phyloP scores from a whole-genome alignment of 2,888 invertebrate genomes.

The Tortricodes alternella region DNA sequence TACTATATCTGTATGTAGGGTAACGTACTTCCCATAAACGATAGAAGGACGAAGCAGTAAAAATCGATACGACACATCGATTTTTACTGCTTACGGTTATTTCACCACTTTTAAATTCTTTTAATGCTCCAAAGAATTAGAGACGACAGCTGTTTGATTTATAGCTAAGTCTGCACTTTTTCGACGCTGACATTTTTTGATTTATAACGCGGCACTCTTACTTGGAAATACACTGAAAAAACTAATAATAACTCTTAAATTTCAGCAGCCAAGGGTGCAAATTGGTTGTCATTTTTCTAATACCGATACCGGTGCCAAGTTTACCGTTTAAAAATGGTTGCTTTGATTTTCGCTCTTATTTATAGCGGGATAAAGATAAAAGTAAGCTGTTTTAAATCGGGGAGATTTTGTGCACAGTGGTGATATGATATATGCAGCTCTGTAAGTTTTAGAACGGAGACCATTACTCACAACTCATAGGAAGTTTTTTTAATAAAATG shows the following conservation, averaged over 20 bases:
- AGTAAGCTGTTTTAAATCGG: background rate
- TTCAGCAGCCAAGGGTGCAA: slow-evolving; percentile 15
- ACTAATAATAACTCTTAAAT: slow-evolving; percentile 11
- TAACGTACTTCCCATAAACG: no score
- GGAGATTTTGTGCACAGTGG: background rate
- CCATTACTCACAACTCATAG: slow-evolving; percentile 16
- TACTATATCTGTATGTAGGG: no score
- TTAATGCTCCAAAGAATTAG: background rate
- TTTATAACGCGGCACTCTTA: slow-evolving; percentile 13
- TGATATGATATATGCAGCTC: slow-evolving; percentile 13
- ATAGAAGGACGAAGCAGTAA: no score
- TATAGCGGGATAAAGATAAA: background rate
- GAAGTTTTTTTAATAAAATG: background rate
- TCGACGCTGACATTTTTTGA: slow-evolving; percentile 4
- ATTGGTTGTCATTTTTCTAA: slow-evolving; percentile 18
- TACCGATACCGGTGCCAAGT: slow-evolving; percentile 3
- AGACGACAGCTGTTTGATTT: slow-evolving; percentile 13
- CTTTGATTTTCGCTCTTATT: background rate
- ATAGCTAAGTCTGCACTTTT: slow-evolving; percentile 9
- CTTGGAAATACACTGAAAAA: slow-evolving; percentile 4
- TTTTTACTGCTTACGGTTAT: no score
- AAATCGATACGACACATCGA: no score
- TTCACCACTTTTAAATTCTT: no score
- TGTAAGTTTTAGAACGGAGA: slow-evolving; percentile 17
- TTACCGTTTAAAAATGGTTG: background rate